Percentiles rank a stretch among this genome's conserved stretches.
Evolutionary conservation across 2,797 vertebrate genomes (phyloP).

Genomic region (Oceanodroma leucorhoa): DNA sequence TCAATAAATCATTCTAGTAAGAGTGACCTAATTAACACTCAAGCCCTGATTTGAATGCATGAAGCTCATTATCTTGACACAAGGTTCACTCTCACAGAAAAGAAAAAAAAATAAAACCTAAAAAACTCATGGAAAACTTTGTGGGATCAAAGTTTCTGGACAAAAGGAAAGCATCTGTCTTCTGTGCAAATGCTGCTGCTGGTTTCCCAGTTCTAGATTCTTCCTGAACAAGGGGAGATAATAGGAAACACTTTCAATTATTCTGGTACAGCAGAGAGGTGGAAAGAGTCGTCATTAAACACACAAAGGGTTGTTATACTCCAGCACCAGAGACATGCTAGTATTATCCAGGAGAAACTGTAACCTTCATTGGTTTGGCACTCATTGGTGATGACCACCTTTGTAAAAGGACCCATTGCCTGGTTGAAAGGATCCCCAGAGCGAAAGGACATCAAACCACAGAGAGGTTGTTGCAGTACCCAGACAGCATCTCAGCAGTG

Average conservation of each 20-base stretch:
- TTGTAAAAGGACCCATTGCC: not conserved
- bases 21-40: slow-evolving; percentile 49
- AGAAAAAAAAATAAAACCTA: not conserved
- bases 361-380: not conserved
- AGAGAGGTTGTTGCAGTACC: not conserved
- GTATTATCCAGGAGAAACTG: not conserved
- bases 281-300: not conserved
- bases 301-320: not conserved
- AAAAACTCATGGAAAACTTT: not conserved
- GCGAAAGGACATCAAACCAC: not conserved
- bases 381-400: not conserved
- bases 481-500: not conserved
- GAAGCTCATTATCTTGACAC: not conserved
- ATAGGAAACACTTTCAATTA: not conserved
- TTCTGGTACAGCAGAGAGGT: not conserved
- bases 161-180: not conserved
- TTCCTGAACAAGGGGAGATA: not conserved
- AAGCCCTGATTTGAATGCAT: not conserved
- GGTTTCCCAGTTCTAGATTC: not conserved
- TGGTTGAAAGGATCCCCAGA: not conserved
- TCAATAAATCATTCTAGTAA: slow-evolving; percentile 56
- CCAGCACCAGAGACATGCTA: not conserved
- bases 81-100: not conserved
- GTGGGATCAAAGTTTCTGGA: not conserved
- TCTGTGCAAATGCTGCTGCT: not conserved